Evolutionary conservation across 2,797 vertebrate species (phyloP), one percentile per base, ranked within the genome.

Genomic region (Melanotaenia pygmaea): DNA sequence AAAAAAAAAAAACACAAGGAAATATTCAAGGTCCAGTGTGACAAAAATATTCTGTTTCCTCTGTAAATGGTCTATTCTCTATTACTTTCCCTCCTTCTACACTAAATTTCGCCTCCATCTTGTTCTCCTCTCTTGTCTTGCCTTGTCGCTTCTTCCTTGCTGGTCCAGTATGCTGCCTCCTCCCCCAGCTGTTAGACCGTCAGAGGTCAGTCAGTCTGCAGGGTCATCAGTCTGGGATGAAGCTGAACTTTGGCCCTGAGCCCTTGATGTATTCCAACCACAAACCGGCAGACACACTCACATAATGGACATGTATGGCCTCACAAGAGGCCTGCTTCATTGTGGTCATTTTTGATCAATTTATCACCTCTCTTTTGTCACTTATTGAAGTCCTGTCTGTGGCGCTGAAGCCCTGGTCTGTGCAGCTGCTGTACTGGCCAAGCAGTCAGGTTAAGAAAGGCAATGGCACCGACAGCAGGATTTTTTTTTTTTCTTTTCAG

Each of bases 201-300:
- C 81, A 68, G 79, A 92, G 94, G 94, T 94, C 94, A 92, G 83
- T 76, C 88, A 73, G 92, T 91, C 92, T 91, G 89, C 84, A 85
- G 92, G 93, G 94, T 94, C 92, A 87, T 93, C 93, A 92, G 94
- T 94, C 93, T 95, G 92, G 92, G 92, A 92, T 94, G 92, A 92
- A 91, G 87, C 85, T 92, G 93, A 94, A 77, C 95, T 91, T 60
- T 94, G 92, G 94, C 92, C 91, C 84, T 0, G 4, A 66, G 80
- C 67, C 76, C 92, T 93, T 94, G 92, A 94, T 94, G 91, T 92
- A 93, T 92, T 93, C 93, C 89, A 93, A 92, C 88, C 91, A 92
- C 62, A 92, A 84, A 86, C 82, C 81, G 54, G 26, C 85, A 90
- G 89, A 92, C 91, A 90, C 87, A 86, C 91, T 85, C 78, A 69